Evolutionary conservation across 2,888 invertebrate species (phyloP), one percentile per base, ranked within the genome.

Genomic region (Falcaria lacertinaria): DNA sequence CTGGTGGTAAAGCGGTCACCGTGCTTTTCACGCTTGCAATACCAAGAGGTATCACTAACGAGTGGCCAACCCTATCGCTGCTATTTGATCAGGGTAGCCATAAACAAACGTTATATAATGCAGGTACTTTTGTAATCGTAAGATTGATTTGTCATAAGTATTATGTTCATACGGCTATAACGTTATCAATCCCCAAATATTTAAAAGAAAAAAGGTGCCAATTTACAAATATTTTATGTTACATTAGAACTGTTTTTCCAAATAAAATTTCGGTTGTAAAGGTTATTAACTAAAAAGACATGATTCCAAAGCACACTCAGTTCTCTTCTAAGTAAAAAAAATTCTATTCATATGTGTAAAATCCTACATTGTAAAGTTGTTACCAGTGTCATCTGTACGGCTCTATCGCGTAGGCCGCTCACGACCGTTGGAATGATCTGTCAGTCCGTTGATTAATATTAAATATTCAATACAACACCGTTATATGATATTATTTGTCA

Each of bases 351-450:
- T 13, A 15, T 43, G 19, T 33, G 34, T 43, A 45, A 42, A 44
- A 17, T 8, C 41, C 45, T 34, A 44, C 33, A 33, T 41, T 32
- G 41, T 42, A 40, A 46, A 39, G 42, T 39, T 44, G 41, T 45
- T 28, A 11, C 11, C 11, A 11, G 3, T 7, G 7, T 11, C 1
- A 2, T 22, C 28, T 28, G 28, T 11, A 28, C 28, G 28, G 7
- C 7, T 6, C 5, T 22, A 7, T 25, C 15, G 17, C 33, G 33
- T 45, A 52, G 54, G 52, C 54, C 57, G 41, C 19, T 36, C 6
- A 11, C n/a, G n/a, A n/a, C n/a, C n/a, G n/a, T 15, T 47, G 57
- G 57, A 57, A 57, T 57, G 54, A 38, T 53, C 43, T 42, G 41
- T 57, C 54, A 57, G 57, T 54, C 57, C 43, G 47, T 43, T 49